Conservation (phyloP, 30 jellyfish, hydroid and myxozoan genomes). For the Morbakka virulenta region DNA sequence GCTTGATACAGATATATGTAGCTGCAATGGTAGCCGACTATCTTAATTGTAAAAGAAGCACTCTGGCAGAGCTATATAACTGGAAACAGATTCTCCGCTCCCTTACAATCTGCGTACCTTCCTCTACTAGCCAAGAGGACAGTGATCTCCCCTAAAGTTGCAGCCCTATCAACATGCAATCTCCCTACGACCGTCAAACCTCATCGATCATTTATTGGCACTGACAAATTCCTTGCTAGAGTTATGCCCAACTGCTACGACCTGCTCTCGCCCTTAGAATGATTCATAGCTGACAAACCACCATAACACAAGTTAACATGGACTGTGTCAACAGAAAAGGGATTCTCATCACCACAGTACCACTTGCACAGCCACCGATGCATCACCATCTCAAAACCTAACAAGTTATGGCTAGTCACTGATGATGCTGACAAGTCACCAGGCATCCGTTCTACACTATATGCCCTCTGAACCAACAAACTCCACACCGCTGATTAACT, state of each 20-base stretch:
- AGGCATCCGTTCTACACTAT: constrained; percentile 56
- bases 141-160: constrained; percentile 36
- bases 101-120: constrained; percentile 7
- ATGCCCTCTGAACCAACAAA: too few relatives aligned
- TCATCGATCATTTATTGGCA: constrained; percentile 31
- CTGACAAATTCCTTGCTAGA: too few relatives aligned
- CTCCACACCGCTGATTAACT: constrained; percentile 51
- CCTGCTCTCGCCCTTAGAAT: constrained; percentile 33
- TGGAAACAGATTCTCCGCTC: constrained; percentile 31
- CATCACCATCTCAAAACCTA: constrained; percentile 37
- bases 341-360: constrained; percentile 5
- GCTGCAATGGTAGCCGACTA: constrained; percentile 55
- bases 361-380: not conserved
- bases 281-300: constrained; percentile 20
- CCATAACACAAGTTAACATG: constrained; percentile 10
- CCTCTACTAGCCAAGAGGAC: constrained; percentile 37
- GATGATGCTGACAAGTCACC: constrained; percentile 39
- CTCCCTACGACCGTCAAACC: too few relatives aligned
- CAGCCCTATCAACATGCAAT: constrained; percentile 49
- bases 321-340: too few relatives aligned
- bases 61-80: constrained; percentile 9
- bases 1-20: constrained; percentile 4
- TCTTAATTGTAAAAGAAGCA: constrained; percentile 35
- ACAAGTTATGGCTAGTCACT: constrained; percentile 43
- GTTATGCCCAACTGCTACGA: constrained; percentile 18